phyloP scores from a whole-genome alignment of 2,113 vertebrate genomes.

The Smithornis capensis region DNA sequence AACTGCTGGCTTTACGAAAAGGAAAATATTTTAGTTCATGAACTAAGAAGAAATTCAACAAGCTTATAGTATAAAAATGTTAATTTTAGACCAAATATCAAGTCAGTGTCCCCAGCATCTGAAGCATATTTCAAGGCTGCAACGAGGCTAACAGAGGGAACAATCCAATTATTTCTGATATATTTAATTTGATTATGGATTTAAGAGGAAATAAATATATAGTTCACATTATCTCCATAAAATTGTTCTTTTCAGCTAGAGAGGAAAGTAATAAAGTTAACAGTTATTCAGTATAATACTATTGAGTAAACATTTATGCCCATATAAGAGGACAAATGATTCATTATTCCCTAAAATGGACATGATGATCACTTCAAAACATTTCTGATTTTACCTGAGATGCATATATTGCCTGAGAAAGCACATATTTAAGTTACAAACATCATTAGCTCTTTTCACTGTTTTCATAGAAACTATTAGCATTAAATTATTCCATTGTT shows the following conservation, averaged over 20 bases:
- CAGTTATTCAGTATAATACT: neutral
- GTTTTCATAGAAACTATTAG: neutral
- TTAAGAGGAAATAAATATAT: neutral
- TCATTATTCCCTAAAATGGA: neutral
- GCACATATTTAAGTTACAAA: neutral
- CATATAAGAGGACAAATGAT: neutral
- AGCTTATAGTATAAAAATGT: neutral
- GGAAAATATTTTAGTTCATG: neutral
- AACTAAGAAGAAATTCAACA: neutral
- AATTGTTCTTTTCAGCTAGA: neutral
- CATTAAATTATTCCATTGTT: neutral
- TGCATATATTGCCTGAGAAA: neutral
- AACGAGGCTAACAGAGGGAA: neutral
- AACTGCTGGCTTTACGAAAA: neutral
- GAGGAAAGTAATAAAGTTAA: neutral
- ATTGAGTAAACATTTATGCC: neutral
- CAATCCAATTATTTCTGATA: neutral
- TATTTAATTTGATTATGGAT: neutral
- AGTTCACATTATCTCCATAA: neutral
- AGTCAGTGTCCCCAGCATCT: neutral
- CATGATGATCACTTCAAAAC: neutral
- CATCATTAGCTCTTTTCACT: neutral
- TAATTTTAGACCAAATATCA: slow-evolving; percentile 12
- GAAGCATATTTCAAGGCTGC: neutral
- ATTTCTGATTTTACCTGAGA: neutral